These are phyloP conservation scores for Meteorus sp. DNA, from an alignment of 1,140 invertebrate genomes.

Conservation along the genomic window DNA sequence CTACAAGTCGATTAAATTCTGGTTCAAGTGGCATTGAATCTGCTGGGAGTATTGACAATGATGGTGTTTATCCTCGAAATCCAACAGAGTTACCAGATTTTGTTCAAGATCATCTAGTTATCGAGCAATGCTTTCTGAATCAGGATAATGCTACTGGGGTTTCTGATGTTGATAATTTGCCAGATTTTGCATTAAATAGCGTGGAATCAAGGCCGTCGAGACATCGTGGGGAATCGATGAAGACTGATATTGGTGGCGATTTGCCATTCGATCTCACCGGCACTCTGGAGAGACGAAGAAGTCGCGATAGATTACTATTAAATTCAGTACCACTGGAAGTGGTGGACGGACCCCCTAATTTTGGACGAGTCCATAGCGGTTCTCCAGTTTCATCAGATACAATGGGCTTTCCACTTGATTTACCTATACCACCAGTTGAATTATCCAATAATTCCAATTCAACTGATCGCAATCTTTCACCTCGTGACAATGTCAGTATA, in stretches of 20 bases:
- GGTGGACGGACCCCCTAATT: constrained; percentile 41
- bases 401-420: constrained; percentile 47
- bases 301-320: constrained; percentile 26
- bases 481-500: constrained; percentile 47
- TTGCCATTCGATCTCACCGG: constrained; percentile 48
- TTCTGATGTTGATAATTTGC: constrained; percentile 56
- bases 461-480: constrained; percentile 24
- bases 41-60: constrained; percentile 30
- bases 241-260: constrained; percentile 32
- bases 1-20: constrained; percentile 36
- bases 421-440: constrained; percentile 40
- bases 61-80: constrained; percentile 50
- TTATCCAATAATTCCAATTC: constrained; percentile 26
- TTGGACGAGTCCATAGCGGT: constrained; percentile 33
- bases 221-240: constrained; percentile 39
- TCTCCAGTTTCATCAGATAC: constrained; percentile 41
- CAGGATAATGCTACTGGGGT: constrained; percentile 35
- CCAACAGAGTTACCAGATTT: constrained; percentile 64
- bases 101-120: constrained; percentile 64
- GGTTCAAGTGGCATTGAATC: constrained; percentile 28
- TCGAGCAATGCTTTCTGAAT: constrained; percentile 61
- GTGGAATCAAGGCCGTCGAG: constrained; percentile 37
- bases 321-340: constrained; percentile 37
- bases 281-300: constrained; percentile 35
- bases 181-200: constrained; percentile 56